These are phyloP conservation scores for Mactra quadrangularis DNA, from an alignment of 1,140 invertebrate species.

Conservation along the genomic window DNA sequence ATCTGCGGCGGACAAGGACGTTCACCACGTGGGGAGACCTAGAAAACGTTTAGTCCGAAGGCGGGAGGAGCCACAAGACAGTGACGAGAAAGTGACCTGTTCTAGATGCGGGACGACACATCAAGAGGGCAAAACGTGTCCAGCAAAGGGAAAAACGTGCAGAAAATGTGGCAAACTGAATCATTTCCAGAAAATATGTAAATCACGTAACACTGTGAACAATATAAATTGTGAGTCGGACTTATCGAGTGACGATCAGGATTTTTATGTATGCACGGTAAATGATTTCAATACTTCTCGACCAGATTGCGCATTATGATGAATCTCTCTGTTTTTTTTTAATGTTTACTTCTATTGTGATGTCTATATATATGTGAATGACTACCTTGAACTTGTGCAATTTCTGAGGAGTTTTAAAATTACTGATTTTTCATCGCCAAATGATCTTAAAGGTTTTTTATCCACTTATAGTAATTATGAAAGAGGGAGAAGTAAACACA, in stretches of 20 bases:
- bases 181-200: slow-evolving; percentile 11
- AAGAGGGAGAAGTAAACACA: too few species aligned
- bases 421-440: too few species aligned
- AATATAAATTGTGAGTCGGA: background rate
- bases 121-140: background rate
- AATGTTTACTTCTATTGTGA: too few species aligned
- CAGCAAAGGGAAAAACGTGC: slow-evolving; percentile 15
- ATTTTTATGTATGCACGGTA: slow-evolving; percentile 15
- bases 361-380: too few species aligned
- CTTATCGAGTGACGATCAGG: background rate
- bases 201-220: background rate
- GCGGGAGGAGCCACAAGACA: background rate
- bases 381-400: too few species aligned
- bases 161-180: slow-evolving; percentile 2
- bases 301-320: slow-evolving; percentile 14
- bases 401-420: too few species aligned
- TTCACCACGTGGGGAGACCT: background rate
- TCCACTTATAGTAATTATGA: too few species aligned
- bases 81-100: background rate
- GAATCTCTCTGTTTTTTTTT: too few species aligned
- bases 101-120: background rate
- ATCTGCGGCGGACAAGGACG: slow-evolving; percentile 47
- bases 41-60: background rate
- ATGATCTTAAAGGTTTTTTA: too few species aligned
- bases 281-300: slow-evolving; percentile 17